phyloP scores from a whole-genome alignment of 2,797 vertebrate genomes.

The Acanthurus tractus region DNA sequence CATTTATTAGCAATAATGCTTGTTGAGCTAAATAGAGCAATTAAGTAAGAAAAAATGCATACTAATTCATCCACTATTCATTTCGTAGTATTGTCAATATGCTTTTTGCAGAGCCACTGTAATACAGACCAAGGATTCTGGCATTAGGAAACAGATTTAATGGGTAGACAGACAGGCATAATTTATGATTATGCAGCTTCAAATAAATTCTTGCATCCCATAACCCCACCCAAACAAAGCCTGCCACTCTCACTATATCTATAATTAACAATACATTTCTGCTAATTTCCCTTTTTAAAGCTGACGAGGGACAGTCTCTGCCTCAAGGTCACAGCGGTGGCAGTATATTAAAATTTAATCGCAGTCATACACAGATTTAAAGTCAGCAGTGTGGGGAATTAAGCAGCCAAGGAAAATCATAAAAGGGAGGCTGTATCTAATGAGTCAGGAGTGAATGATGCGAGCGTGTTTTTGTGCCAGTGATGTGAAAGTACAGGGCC shows the following conservation, averaged over 20 bases:
- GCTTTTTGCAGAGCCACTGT: slow-evolving; percentile 1
- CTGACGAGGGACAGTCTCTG: slow-evolving; percentile 56
- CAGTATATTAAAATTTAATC: slow-evolving; percentile 76
- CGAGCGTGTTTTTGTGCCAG: slow-evolving; percentile 65
- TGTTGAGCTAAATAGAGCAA: slow-evolving; percentile 1
- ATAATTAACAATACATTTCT: slow-evolving; percentile 69
- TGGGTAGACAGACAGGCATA: neutral
- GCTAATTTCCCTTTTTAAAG: slow-evolving; percentile 74
- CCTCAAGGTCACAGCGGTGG: slow-evolving; percentile 72
- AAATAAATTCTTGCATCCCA: neutral
- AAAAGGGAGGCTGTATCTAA: slow-evolving; percentile 62
- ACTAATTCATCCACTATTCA: slow-evolving; percentile 12
- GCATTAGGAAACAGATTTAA: neutral
- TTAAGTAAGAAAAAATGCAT: slow-evolving; percentile 3
- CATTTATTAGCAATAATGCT: neutral
- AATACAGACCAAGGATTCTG: neutral
- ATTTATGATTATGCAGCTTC: slow-evolving; percentile 5
- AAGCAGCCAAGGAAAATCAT: slow-evolving; percentile 63
- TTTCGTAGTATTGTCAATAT: neutral
- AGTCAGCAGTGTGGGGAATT: slow-evolving; percentile 65
- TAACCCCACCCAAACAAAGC: slow-evolving; percentile 44
- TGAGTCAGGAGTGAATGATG: slow-evolving; percentile 72
- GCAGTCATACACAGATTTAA: slow-evolving; percentile 70
- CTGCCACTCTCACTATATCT: slow-evolving; percentile 36
- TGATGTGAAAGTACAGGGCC: slow-evolving; percentile 62